Base-by-base conservation (phyloP, 2,797 vertebrate species). In the Molossus alvarezi region DNA sequence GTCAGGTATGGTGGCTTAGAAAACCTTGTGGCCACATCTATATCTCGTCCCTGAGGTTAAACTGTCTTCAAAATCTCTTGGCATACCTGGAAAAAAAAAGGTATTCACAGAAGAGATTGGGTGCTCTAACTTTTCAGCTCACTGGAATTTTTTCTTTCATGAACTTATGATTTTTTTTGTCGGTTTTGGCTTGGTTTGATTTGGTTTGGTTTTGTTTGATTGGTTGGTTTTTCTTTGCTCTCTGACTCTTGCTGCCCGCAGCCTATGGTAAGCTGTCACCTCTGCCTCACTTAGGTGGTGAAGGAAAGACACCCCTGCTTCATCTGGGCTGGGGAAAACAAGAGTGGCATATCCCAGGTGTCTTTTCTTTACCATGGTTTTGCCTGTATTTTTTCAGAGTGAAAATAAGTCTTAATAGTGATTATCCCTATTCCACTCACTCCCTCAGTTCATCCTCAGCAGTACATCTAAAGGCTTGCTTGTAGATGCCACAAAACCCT, bases 91-190 rank as follows among this genome's bases (percentile, higher is more conserved):
- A 86, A 82, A 33, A 33, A 25, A 55, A 81, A 73, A 57, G n/a
- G 51, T 25, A 2, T 83, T 92, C 60, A 60, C 45, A 58, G 65
- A 29, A 29, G 48, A 51, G 58, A 87, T 37, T 51, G 41, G 8
- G 65, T 90, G 41, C 25, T 76, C 67, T 51, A 69, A 75, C 65
- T 45, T 85, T 71, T 65, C 73, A 71, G 17, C 41, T 85, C 48
- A 51, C 15, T 82, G 55, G 76, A 77, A 73, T 55, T 57, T 90
- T 90, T 69, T 65, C 57, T 87, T 93, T 84, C 55, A 65, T n/a
- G 25, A 8, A 53, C 41, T 67, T 88, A 64, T 53, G 6, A 23
- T 21, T 18, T 15, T 13, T 86, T 55, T 64, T 29, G 3, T 88
- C 10, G 65, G 27, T 83, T 48, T 69, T 72, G 21, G 25, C 65